A percentile compares a stretch with the other conserved stretches of the same genome.
Conservation (phyloP, 2,113 vertebrate species). For the Petroica traversi region DNA sequence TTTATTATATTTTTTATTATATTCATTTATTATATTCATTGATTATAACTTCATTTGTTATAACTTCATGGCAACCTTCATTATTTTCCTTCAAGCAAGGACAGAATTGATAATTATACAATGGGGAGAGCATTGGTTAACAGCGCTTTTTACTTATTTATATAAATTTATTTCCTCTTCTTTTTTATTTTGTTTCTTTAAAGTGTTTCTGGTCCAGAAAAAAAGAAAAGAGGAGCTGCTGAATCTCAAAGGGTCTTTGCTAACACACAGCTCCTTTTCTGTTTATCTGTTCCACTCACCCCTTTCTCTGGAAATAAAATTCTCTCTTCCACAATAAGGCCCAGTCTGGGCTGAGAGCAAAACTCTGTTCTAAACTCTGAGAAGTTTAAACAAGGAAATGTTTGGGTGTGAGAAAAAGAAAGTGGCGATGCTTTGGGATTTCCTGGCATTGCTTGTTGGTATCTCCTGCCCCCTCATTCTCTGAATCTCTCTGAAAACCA, state of each 20-base stretch:
- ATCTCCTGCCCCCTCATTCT: background rate
- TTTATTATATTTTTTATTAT: background rate
- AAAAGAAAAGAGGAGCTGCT: background rate
- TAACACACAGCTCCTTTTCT: background rate
- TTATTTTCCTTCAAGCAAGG: background rate
- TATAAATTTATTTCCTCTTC: background rate
- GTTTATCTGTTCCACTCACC: background rate
- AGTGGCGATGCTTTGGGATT: background rate
- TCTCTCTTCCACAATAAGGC: background rate
- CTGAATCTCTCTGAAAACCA: background rate
- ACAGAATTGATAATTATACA: background rate
- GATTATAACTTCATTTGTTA: background rate
- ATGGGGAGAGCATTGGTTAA: background rate
- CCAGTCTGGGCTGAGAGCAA: background rate
- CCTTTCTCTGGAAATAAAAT: background rate
- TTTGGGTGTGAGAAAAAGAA: background rate
- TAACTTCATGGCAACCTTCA: background rate
- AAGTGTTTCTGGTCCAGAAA: background rate
- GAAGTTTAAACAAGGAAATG: background rate
- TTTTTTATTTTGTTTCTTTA: fast-evolving
- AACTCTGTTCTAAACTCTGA: background rate
- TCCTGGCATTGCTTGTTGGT: background rate
- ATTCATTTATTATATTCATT: background rate
- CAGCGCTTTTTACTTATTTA: background rate
- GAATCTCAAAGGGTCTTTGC: background rate